These are phyloP conservation scores for Miichthys miiuy DNA, from an alignment of 2,797 vertebrate genomes.

Conservation along the genomic window DNA sequence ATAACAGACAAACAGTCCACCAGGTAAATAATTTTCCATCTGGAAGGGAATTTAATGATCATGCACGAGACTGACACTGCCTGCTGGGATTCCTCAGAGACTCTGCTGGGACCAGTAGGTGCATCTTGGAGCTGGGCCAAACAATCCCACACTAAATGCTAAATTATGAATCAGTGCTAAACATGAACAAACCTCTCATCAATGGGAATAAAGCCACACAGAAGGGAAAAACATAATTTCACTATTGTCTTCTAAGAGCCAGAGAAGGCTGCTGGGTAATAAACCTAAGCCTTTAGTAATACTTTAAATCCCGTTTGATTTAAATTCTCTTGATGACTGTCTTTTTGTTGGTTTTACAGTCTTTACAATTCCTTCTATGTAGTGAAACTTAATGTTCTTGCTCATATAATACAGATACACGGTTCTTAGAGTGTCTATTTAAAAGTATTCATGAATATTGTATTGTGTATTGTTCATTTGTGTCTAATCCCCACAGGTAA, in stretches of 20 bases:
- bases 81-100: conserved; percentile 23
- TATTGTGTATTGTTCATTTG: conserved; percentile 60
- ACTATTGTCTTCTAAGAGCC: conserved; percentile 36
- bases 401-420: conserved; percentile 17
- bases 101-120: conserved; percentile 29
- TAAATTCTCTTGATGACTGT: conserved; percentile 36
- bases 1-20: conserved; percentile 17
- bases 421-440: conserved; percentile 37
- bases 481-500: conserved; percentile 61
- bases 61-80: conserved; percentile 4
- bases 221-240: conserved; percentile 46
- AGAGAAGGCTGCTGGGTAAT: conserved; percentile 37
- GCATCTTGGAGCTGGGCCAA: neutral
- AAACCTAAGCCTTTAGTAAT: conserved; percentile 44
- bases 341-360: conserved; percentile 22
- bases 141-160: conserved; percentile 37
- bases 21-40: conserved; percentile 23
- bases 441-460: conserved; percentile 66
- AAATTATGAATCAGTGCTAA: conserved; percentile 71
- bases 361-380: conserved; percentile 20
- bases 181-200: conserved; percentile 55
- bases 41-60: conserved; percentile 22
- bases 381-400: conserved; percentile 15
- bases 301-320: conserved; percentile 55
- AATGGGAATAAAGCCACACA: conserved; percentile 42